Evolutionary conservation across 2,113 vertebrate species (phyloP), one percentile per base, ranked within the genome.

Genomic region (Colistium nudipinnis): DNA sequence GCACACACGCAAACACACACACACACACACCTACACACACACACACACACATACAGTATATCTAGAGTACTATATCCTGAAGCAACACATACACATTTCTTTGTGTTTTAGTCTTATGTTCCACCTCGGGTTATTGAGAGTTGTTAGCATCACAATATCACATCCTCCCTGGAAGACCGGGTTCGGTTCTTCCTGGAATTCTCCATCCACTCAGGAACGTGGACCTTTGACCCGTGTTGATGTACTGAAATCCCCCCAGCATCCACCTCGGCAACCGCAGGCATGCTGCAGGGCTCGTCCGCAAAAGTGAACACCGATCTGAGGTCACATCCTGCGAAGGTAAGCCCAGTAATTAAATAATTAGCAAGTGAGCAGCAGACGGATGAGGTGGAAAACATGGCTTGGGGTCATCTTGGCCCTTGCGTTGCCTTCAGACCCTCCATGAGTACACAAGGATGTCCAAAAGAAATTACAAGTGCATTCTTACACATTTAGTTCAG

Each of bases 321-420:
- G 39, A 72, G 74, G 75, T 78, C 62, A 72, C 80, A 70, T 80
- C 79, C 72, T 66, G 28, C 10, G n/a, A 38, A 76, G 77, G 64
- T 87, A 72, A 90, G 71, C 53, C 36, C 52, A 39, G 60, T 25
- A 70, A 81, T 90, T 81, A 76, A 63, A 81, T 66, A 70, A 70
- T 83, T 35, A 87, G 56, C 52, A 62, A 33, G 66, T 62, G 25
- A 70, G 62, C 4, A 2, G 45, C 73, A 35, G 33, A 35, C 22
- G 38, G 27, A 68, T 20, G 11, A 71, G 33, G 60, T 62, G 31
- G 45, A 71, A 62, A 73, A 59, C 2, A 17, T 30, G 14, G 31
- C 77, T 71, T 35, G 8, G 17, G 61, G 76, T 45, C 28, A 57
- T 62, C 25, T 49, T 31, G 41, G 44, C 66, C 39, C n/a, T 3